Conservation (phyloP, 2,797 vertebrate genomes). For the Diglossa cyanea region DNA sequence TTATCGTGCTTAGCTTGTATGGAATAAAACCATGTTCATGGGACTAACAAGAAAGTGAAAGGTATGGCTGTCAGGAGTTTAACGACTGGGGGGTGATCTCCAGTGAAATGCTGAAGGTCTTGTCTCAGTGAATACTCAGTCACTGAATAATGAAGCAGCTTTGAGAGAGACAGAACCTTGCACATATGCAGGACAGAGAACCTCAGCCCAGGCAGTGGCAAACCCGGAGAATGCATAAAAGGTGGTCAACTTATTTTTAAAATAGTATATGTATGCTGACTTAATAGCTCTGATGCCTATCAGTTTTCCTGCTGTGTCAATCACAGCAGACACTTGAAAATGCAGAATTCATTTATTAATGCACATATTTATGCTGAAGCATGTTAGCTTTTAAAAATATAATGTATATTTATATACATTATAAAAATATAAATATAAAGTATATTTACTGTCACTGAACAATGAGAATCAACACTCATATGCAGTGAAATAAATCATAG, state of each 20-base stretch:
- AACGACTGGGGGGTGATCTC: background rate
- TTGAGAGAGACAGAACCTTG: background rate
- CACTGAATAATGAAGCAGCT: background rate
- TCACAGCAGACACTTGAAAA: background rate
- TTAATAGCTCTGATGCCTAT: background rate
- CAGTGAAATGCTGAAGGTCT: background rate
- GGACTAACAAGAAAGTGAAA: background rate
- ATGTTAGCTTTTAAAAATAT: background rate
- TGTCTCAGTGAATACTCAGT: background rate
- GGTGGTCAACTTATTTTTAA: background rate
- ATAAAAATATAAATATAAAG: background rate
- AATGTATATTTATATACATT: background rate
- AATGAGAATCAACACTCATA: background rate
- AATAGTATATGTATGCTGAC: background rate
- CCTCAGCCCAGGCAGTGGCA: background rate
- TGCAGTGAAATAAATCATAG: background rate
- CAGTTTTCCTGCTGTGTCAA: background rate
- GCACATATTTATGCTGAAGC: background rate
- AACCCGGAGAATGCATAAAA: background rate
- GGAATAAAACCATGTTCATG: background rate
- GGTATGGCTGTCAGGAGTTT: background rate
- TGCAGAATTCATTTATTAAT: background rate
- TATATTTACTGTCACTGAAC: background rate
- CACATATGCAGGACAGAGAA: background rate
- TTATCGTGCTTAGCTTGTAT: background rate